phyloP scores from a whole-genome alignment of 2,888 invertebrate species.

The Eupithecia vulgata region DNA sequence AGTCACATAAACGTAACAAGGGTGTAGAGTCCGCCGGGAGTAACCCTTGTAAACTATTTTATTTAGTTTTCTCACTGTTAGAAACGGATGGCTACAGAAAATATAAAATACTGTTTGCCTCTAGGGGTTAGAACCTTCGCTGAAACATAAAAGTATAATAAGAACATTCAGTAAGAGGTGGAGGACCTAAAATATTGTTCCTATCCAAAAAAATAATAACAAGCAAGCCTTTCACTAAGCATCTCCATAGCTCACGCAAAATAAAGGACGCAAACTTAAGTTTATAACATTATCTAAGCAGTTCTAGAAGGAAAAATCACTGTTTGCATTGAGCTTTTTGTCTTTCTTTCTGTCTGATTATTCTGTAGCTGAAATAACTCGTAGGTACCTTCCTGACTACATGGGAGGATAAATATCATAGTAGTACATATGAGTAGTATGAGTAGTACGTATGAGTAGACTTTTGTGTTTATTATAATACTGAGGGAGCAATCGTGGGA shows the following conservation, averaged over 20 bases:
- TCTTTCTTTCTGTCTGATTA: neutral
- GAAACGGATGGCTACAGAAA: conserved; percentile 38
- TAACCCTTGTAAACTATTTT: conserved; percentile 67
- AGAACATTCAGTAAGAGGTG: neutral
- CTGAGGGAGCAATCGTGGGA: conserved; percentile 52
- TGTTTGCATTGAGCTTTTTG: neutral
- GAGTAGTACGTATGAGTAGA: too few species aligned
- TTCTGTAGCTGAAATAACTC: neutral
- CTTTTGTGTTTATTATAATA: conserved; percentile 49
- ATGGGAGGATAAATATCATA: neutral
- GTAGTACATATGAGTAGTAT: neutral
- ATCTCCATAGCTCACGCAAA: neutral
- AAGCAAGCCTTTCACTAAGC: neutral
- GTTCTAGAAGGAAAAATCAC: conserved; percentile 4
- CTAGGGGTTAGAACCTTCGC: conserved; percentile 6
- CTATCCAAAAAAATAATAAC: neutral
- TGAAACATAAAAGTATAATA: conserved; percentile 14
- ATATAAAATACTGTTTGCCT: conserved; percentile 37
- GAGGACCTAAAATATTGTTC: neutral
- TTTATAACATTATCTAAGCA: neutral
- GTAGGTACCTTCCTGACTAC: neutral
- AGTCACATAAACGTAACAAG: conserved; percentile 60
- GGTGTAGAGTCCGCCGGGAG: conserved; percentile 58
- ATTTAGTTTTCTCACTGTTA: conserved; percentile 56
- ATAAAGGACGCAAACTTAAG: neutral